Conservation (phyloP, 2,888 invertebrate genomes). For the Sphinx pinastri region DNA sequence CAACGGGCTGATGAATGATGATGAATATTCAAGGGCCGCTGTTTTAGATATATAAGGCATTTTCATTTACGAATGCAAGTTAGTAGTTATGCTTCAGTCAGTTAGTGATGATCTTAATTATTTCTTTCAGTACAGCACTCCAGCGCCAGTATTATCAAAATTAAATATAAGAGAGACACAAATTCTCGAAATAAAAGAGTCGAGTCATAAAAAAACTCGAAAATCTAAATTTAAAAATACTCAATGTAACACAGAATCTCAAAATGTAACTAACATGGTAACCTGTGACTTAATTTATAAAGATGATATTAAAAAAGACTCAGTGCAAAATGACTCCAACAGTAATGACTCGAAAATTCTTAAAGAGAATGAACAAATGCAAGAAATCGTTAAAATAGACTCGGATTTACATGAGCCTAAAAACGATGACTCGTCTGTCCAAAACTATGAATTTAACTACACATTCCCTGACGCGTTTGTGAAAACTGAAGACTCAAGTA, state of each 20-base stretch:
- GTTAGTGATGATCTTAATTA: too few relatives aligned
- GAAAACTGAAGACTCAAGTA: background rate
- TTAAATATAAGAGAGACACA: slow-evolving; percentile 19
- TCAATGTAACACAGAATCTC: background rate
- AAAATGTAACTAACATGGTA: background rate
- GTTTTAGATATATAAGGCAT: too few relatives aligned
- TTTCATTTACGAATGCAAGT: too few relatives aligned
- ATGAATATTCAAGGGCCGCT: too few relatives aligned
- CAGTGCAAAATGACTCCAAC: background rate
- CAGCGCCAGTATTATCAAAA: slow-evolving; percentile 30
- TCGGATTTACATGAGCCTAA: background rate
- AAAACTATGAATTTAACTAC: background rate
- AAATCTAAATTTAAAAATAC: background rate
- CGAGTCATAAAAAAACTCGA: background rate
- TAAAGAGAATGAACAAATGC: background rate
- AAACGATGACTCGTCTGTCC: background rate
- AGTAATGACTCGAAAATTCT: background rate
- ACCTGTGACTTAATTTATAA: background rate
- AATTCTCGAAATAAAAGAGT: background rate
- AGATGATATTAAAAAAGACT: background rate
- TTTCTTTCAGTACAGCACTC: background rate
- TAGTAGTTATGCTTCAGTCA: too few relatives aligned
- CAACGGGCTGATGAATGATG: too few relatives aligned
- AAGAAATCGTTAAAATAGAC: background rate
- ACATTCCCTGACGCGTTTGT: background rate